Evolutionary conservation across 2,113 vertebrate genomes (phyloP), one percentile per base, ranked within the genome.

Genomic region (Tor tambroides): DNA sequence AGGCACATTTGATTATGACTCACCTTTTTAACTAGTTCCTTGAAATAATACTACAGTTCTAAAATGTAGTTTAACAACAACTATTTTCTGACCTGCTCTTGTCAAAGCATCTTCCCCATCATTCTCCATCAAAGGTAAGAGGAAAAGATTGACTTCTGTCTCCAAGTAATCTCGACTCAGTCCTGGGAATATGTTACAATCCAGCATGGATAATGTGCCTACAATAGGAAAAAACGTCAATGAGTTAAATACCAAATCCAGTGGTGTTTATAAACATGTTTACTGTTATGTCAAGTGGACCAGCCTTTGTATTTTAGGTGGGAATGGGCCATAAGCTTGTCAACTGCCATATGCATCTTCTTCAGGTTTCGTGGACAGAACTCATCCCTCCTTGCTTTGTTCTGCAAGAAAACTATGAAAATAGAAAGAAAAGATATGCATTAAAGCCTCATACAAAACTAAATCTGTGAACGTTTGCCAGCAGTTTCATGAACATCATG

Each of bases 131-230:
- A 96, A 89, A 14, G 97, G 97, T 71, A 98, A 93, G 15, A 98
- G 92, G 88, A 97, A 98, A 86, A 98, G 92, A 91, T 98, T 98
- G 88, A 97, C 97, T 88, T 98, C 97, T 0, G 95, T 89, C 59
- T 95, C 93, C 85, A 98, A 91, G 90, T 95, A 97, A 90, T 96
- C 95, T 0, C 95, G 93, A 0, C 93, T 93, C 85, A 98, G 92
- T 9, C 97, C 97, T 0, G 97, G 97, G 78, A 97, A 97, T 85
- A 97, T 90, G 43, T 95, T 97, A 90, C 96, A 96, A 85, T 98
- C 97, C 4, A 98, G 87, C 96, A 98, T 97, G 90, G 97, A 98
- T 85, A 98, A 89, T 0, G 94, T 96, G 12, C 97, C 97, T 98
- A 76, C 1, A 89, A 76, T 2, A 54, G 19, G 15, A 28, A 49